Conservation (phyloP, 2,797 vertebrate genomes). For the Malurus leucopterus region DNA sequence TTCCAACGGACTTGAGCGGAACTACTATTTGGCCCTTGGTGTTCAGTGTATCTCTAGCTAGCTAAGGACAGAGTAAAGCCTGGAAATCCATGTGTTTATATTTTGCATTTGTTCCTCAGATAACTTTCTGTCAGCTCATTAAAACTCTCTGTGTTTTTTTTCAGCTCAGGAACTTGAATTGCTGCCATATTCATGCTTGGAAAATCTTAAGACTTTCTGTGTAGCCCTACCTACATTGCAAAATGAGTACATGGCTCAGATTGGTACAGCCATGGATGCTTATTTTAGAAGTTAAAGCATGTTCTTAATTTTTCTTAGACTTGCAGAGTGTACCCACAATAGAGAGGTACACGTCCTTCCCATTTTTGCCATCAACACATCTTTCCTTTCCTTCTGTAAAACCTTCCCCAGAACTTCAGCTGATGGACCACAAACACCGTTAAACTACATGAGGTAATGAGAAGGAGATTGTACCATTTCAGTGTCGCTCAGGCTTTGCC, state of each 20-base stretch:
- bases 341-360: background rate
- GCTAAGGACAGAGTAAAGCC: constrained; percentile 14
- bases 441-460: background rate
- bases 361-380: fast-evolving
- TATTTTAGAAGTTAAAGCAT: background rate
- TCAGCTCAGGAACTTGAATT: constrained; percentile 23
- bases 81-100: constrained; percentile 52
- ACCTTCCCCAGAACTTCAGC: background rate
- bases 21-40: constrained; percentile 8
- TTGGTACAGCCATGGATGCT: background rate
- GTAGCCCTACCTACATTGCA: background rate
- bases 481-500: background rate
- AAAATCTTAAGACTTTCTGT: background rate
- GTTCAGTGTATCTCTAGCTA: background rate
- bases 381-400: background rate
- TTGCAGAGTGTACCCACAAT: background rate
- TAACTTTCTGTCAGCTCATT: constrained; percentile 7
- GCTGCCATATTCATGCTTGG: background rate
- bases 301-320: background rate
- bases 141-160: background rate
- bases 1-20: constrained; percentile 25
- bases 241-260: background rate
- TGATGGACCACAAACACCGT: background rate
- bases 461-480: background rate
- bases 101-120: background rate